These are phyloP conservation scores for Caretta caretta DNA, from an alignment of 2,113 vertebrate species.

Conservation along the genomic window DNA sequence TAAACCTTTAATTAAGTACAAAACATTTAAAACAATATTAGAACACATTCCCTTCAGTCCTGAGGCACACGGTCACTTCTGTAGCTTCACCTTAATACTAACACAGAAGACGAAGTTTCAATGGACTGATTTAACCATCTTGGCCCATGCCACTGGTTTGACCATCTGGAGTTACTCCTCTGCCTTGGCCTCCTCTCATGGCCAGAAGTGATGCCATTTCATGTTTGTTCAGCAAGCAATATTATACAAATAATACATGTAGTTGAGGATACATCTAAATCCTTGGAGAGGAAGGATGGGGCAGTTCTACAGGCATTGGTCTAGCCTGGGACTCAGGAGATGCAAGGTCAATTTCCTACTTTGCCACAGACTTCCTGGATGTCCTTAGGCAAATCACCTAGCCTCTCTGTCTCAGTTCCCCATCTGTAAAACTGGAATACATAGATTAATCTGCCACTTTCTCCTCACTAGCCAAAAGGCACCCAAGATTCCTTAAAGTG, in stretches of 20 bases:
- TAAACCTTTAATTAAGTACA: not conserved
- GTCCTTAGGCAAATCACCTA: not conserved
- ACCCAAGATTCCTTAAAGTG: not conserved
- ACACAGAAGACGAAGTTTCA: not conserved
- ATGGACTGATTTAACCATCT: not conserved
- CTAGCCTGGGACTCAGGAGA: not conserved
- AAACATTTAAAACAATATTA: not conserved
- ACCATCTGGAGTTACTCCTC: not conserved
- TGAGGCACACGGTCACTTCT: not conserved
- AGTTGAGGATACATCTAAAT: not conserved
- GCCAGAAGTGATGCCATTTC: not conserved
- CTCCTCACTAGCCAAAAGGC: not conserved
- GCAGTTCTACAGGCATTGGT: not conserved
- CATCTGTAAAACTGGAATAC: not conserved
- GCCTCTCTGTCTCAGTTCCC: not conserved
- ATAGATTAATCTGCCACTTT: not conserved
- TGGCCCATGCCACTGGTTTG: not conserved
- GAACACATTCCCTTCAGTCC: not conserved
- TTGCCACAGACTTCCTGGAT: not conserved
- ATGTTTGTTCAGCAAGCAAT: not conserved
- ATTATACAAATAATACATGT: not conserved
- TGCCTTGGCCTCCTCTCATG: not conserved
- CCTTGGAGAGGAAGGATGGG: not conserved
- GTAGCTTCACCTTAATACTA: not conserved
- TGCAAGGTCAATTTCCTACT: not conserved